These are phyloP conservation scores for Valencia hispanica DNA, from an alignment of 2,797 vertebrate species.

Conservation along the genomic window DNA sequence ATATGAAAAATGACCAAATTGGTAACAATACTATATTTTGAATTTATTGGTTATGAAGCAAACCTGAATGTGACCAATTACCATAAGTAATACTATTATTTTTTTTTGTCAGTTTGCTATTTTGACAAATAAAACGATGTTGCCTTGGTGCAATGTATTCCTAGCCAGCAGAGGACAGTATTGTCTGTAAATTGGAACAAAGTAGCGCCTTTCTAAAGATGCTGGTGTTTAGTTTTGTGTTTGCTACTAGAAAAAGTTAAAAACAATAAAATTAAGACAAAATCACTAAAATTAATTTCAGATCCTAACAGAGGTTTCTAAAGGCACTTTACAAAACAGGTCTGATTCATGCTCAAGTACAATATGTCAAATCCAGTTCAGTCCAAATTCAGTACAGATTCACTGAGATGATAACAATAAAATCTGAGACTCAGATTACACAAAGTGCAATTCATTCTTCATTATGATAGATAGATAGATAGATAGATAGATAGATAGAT, in stretches of 20 bases:
- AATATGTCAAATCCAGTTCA: neutral
- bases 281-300: neutral
- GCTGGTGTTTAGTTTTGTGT: constrained; percentile 6
- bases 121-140: neutral
- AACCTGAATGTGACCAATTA: neutral
- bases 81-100: too few species aligned
- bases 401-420: neutral
- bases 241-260: constrained; percentile 2
- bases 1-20: neutral
- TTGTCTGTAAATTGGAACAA: constrained; percentile 32
- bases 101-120: neutral
- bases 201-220: constrained; percentile 14
- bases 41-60: too few species aligned
- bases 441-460: neutral
- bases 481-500: neutral
- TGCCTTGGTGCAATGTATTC: neutral
- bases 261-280: neutral
- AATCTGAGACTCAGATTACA: neutral
- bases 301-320: neutral
- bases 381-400: neutral
- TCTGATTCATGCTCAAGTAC: neutral
- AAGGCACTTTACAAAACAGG: neutral
- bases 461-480: neutral
- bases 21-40: neutral
- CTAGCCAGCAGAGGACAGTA: constrained; percentile 59